Evolutionary conservation across 2,797 vertebrate species (phyloP).

Genomic region (Rhynchonycteris naso): DNA sequence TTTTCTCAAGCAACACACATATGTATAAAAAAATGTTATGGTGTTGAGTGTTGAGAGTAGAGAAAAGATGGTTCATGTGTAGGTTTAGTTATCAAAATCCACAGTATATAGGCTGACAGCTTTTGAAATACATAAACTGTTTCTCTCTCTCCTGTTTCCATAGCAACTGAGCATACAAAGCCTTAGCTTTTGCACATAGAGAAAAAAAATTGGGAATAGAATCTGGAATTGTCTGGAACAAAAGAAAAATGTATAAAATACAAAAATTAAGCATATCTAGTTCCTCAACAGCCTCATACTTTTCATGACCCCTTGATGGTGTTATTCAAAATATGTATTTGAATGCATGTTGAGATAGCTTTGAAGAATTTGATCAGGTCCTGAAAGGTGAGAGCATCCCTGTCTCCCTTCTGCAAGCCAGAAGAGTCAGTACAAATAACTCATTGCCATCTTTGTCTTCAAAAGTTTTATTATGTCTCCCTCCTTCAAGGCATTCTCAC

Average conservation of each 20-base stretch:
- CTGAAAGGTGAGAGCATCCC: slow-evolving; percentile 30
- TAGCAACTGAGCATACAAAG: slow-evolving; percentile 88
- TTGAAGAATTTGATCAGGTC: slow-evolving; percentile 52
- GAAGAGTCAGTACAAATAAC: slow-evolving; percentile 39
- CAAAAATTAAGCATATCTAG: slow-evolving; percentile 74
- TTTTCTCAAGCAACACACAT: slow-evolving; percentile 79
- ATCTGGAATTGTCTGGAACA: slow-evolving; percentile 85
- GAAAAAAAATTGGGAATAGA: slow-evolving; percentile 76
- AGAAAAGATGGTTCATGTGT: slow-evolving; percentile 80
- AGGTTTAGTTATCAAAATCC: slow-evolving; percentile 89
- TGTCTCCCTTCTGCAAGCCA: background rate
- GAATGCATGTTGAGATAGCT: background rate
- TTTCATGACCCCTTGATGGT: slow-evolving; percentile 17
- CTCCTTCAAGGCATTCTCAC: slow-evolving; percentile 53
- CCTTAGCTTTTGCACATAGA: slow-evolving; percentile 84
- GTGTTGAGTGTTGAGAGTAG: slow-evolving; percentile 53
- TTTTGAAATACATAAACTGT: slow-evolving; percentile 89
- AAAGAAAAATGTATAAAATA: slow-evolving; percentile 82
- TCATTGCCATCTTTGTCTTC: slow-evolving; percentile 48
- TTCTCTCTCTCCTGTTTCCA: slow-evolving; percentile 87
- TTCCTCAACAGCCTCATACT: slow-evolving; percentile 50
- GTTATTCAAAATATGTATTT: slow-evolving; percentile 42
- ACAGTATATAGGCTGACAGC: slow-evolving; percentile 87
- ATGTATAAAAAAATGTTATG: slow-evolving; percentile 70
- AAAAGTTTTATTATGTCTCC: slow-evolving; percentile 25